Base-by-base conservation (phyloP, 2,797 vertebrate species). In the Leptodactylus fallax region DNA sequence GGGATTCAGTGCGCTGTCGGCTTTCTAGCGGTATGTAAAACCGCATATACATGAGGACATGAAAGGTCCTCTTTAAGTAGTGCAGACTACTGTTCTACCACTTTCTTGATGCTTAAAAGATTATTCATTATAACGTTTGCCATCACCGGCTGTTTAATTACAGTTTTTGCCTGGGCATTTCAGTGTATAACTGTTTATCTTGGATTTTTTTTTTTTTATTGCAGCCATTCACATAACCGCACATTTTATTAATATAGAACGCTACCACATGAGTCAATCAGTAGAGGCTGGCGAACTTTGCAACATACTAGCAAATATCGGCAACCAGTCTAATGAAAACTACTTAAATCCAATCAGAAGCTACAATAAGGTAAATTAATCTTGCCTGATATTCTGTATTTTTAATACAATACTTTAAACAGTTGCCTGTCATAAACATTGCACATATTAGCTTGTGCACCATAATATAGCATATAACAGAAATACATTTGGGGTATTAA, bases 261-360 rank as follows among this genome's bases (percentile, higher is more conserved):
- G 86, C 0, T 96, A 94, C 85, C 92, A 91, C 17, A 81, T 13
- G 77, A 93, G 95, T 90, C 94, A 94, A 81, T 92, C 93, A 0
- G 85, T 90, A 21, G 93, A 92, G 51, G 93, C 93, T 0, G 90
- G 90, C n/a, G 94, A 89, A 0, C 90, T 96, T 81, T 84, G 0
- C 76, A 93, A 93, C 17, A 94, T 92, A 79, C 94, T 96, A 74
- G 95, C 95, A 90, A 91, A 90, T 88, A 93, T 96, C 81, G 96
- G 95, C 49, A 92, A 90, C 14, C 55, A 85, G n/a, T 90, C 92
- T 7, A 94, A 95, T 85, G 95, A 96, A 91, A 96, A 91, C 90
- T 96, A 95, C 91, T 91, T 96, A 91, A 96, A 95, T 90, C 96
- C 96, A 72, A 92, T 96, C 87, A 93, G 95, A 89, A 94, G 92